A percentile compares a stretch with the other conserved stretches of the same genome.
These are phyloP conservation scores for Amblyjoppa proteus DNA, from an alignment of 2,888 invertebrate genomes.

Conservation along the genomic window DNA sequence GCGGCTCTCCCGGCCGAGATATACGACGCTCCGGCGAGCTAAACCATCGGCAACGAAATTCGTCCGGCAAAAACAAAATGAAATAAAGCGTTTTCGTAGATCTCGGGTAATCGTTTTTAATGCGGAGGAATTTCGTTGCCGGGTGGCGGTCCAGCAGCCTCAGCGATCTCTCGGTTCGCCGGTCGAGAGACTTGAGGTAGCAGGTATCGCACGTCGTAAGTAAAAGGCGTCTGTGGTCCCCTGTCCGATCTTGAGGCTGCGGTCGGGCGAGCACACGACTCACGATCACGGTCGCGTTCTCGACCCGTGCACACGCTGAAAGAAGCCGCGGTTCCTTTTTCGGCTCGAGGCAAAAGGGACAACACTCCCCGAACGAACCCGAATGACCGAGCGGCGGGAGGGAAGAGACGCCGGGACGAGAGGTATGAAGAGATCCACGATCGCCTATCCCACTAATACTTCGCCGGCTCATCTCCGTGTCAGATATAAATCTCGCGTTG, in stretches of 20 bases:
- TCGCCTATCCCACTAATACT: constrained; percentile 42
- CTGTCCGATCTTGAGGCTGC: constrained; percentile 50
- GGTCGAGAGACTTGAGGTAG: constrained; percentile 22
- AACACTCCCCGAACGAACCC: not conserved
- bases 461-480: constrained; percentile 45
- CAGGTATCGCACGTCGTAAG: constrained; percentile 66
- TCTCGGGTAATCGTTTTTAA: not conserved
- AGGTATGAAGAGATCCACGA: constrained; percentile 42
- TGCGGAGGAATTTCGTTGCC: not conserved
- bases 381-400: constrained; percentile 13
- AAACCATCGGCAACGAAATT: not conserved
- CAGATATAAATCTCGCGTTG: constrained; percentile 32
- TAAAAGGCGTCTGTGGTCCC: constrained; percentile 65
- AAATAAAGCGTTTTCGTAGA: not conserved
- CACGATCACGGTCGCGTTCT: constrained; percentile 55
- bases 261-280: constrained; percentile 43
- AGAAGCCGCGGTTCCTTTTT: constrained; percentile 56
- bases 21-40: not conserved
- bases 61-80: not conserved
- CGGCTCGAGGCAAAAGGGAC: constrained; percentile 45
- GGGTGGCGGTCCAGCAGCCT: constrained; percentile 1
- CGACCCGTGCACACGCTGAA: constrained; percentile 16
- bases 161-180: constrained; percentile 30
- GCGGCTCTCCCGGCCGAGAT: not conserved
- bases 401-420: not conserved